Evolutionary conservation across 53 echinoderm and acorn worm genomes (phyloP), one percentile per base, ranked within the genome.

Genomic region (Temnopleurus reevesii): DNA sequence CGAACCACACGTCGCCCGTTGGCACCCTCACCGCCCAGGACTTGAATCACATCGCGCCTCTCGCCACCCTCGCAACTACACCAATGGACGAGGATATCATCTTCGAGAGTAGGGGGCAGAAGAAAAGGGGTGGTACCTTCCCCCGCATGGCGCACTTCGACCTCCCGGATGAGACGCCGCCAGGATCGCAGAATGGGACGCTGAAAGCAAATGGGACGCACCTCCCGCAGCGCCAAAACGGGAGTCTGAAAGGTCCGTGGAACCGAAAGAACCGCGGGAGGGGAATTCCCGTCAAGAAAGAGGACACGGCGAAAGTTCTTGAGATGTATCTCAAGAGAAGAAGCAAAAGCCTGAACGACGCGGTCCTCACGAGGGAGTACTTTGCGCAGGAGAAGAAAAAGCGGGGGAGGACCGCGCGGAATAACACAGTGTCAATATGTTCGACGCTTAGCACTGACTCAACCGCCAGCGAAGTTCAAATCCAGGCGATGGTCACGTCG

Each of bases 271-370:
- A 86, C 54, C 92, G 93, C 56, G 95, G 94, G 47, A 94, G 89
- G 55, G 93, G 92, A 33, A 65, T 99, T 24, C 99, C 96, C 12
- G 90, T 90, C 8, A 92, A 93, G 45, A 96, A 90, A 58, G 91
- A 91, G 46, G 99, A 99, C 45, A 94, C 99, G 15, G 94, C 84
- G 13, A 96, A 94, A 81, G 96, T 99, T 23, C 89, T 99, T 91
- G 99, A 99, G 41, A 93, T 96, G 93, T 99, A 93, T 66, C 77
- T 96, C 26, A 99, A 99, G 81, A 76, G 97, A 33, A 83, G 99
- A 53, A 99, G 99, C 82, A 94, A 96, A 90, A 99, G 99, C 81
- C 60, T 96, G 83, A 94, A 96, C 54, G 96, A 96, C 77, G 99
- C 99, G 5, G 95, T 95, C 18, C 91, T 97, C 15, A 92, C 94